phyloP scores from a whole-genome alignment of 1,140 invertebrate genomes.

The Ephestia elutella region DNA sequence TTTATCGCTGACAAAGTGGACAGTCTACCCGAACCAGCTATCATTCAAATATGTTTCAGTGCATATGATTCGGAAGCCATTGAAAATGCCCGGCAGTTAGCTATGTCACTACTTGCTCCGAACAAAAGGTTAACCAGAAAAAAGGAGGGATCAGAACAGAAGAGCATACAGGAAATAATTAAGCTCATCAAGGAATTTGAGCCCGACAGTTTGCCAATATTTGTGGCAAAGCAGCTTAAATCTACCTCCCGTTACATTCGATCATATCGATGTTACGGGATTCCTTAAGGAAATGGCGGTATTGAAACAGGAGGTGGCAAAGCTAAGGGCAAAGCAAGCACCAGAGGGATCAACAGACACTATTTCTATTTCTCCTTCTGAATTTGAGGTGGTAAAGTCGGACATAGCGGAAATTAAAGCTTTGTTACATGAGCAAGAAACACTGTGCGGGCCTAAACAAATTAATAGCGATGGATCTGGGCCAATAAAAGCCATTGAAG shows the following conservation, averaged over 20 bases:
- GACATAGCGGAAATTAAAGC: background rate
- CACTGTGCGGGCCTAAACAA: too few species aligned
- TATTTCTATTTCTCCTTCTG: background rate
- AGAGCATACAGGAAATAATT: background rate
- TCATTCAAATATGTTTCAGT: too few species aligned
- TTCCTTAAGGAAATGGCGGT: background rate
- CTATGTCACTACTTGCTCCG: background rate
- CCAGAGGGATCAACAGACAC: background rate
- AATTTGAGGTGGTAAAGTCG: background rate
- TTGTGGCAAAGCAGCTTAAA: background rate
- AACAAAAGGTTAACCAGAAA: background rate
- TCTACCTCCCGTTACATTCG: background rate
- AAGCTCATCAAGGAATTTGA: background rate
- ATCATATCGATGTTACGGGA: background rate
- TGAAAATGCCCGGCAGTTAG: background rate
- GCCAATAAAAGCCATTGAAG: too few species aligned
- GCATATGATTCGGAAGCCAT: background rate
- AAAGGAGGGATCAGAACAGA: background rate
- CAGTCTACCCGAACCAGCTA: too few species aligned
- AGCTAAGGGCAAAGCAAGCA: background rate
- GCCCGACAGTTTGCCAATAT: background rate
- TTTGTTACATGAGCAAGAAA: too few species aligned
- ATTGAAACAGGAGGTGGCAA: background rate
- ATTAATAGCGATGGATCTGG: too few species aligned
- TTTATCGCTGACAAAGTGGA: too few species aligned